A percentile compares a stretch with the other conserved stretches of the same genome.
These are phyloP conservation scores for Leucophenga maculata DNA, from an alignment of 2,888 invertebrate species.

Conservation along the genomic window DNA sequence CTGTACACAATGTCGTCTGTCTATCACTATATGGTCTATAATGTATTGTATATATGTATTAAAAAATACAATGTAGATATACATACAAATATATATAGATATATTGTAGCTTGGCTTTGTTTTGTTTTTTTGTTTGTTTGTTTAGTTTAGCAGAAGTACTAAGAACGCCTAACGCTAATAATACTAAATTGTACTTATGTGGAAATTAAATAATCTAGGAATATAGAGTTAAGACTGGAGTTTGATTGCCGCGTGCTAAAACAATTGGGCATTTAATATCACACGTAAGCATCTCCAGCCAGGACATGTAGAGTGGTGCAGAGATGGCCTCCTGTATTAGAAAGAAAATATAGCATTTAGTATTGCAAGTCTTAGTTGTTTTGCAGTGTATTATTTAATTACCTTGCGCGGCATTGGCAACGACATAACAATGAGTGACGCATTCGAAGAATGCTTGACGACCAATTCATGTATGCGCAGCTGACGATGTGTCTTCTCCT, in stretches of 20 bases:
- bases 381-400: background rate
- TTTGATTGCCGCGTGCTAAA: constrained; percentile 88
- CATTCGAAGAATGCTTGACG: constrained; percentile 86
- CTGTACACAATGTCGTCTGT: too few relatives aligned
- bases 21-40: background rate
- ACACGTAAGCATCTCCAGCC: constrained; percentile 92
- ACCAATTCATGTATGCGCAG: constrained; percentile 91
- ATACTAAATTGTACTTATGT: constrained; percentile 63
- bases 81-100: background rate
- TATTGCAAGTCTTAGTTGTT: background rate
- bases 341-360: background rate
- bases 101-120: too few relatives aligned
- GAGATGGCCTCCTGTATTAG: constrained; percentile 82
- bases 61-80: constrained; percentile 3
- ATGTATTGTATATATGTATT: background rate
- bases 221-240: constrained; percentile 90
- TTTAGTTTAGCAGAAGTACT: constrained; percentile 12
- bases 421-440: constrained; percentile 96
- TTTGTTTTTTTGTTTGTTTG: background rate
- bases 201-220: constrained; percentile 75
- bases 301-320: constrained; percentile 94
- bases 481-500: constrained; percentile 92
- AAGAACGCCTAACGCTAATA: constrained; percentile 58
- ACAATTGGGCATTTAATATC: constrained; percentile 90
- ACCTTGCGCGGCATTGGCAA: constrained; percentile 93